Evolutionary conservation across 2,797 vertebrate genomes (phyloP).

Genomic region (Tiaroga cobitis): DNA sequence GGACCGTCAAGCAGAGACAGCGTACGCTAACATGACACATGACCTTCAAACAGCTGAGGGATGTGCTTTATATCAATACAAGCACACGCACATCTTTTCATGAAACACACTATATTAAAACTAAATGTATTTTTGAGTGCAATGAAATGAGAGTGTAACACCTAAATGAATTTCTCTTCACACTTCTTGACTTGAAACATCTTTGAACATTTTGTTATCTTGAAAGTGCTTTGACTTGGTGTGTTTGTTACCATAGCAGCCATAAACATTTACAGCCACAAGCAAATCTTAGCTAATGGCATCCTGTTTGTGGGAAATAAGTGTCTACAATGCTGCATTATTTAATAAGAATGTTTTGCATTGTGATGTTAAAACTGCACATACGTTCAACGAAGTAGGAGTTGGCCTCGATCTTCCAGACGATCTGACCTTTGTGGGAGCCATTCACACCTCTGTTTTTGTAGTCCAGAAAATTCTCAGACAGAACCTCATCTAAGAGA

Average conservation of each 20-base stretch:
- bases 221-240: not conserved
- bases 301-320: not conserved
- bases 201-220: not conserved
- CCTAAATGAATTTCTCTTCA: not conserved
- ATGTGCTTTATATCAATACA: not conserved
- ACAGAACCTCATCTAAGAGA: conserved; percentile 85
- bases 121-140: not conserved
- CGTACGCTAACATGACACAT: not conserved
- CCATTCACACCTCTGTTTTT: conserved; percentile 90
- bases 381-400: conserved; percentile 89
- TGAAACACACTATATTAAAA: not conserved
- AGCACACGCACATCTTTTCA: not conserved
- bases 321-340: not conserved
- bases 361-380: conserved; percentile 60
- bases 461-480: conserved; percentile 90
- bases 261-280: conserved; percentile 10
- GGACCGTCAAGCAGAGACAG: not conserved
- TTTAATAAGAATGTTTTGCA: not conserved
- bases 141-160: not conserved
- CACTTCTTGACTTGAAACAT: not conserved
- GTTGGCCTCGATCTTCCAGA: conserved; percentile 90
- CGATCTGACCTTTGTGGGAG: conserved; percentile 87
- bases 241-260: conserved; percentile 49
- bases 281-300: not conserved
- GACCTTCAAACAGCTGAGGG: not conserved